phyloP scores from a whole-genome alignment of 1,140 invertebrate species.

The Neomicropteryx cornuta region DNA sequence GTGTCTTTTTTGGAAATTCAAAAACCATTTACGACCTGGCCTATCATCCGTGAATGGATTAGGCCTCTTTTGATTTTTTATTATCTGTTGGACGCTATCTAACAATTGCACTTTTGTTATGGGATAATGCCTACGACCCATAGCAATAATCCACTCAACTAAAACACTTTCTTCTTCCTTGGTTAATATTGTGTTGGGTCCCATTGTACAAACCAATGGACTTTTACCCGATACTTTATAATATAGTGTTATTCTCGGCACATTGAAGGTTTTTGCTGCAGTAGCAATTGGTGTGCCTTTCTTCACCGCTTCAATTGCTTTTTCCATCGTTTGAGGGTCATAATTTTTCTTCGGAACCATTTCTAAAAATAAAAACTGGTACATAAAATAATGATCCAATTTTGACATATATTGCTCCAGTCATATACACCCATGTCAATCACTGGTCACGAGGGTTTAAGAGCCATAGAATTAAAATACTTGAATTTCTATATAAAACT shows the following conservation, averaged over 20 bases:
- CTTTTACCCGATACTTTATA: constrained; percentile 14
- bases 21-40: constrained; percentile 25
- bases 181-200: constrained; percentile 16
- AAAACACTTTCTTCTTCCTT: constrained; percentile 23
- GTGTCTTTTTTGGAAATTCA: constrained; percentile 24
- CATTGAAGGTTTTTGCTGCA: constrained; percentile 12
- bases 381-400: too few species aligned
- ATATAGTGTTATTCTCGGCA: constrained; percentile 18
- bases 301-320: too few species aligned
- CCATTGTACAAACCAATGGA: constrained; percentile 14
- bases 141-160: constrained; percentile 22
- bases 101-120: constrained; percentile 21
- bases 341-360: too few species aligned
- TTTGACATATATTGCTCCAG: too few species aligned
- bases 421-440: too few species aligned
- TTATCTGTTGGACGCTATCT: constrained; percentile 24
- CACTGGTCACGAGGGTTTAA: too few species aligned
- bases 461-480: too few species aligned
- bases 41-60: constrained; percentile 18
- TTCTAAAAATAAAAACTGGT: too few species aligned
- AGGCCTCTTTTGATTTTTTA: constrained; percentile 15
- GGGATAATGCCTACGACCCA: constrained; percentile 23
- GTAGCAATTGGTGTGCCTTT: too few species aligned
- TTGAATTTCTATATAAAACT: too few species aligned
- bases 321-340: too few species aligned